Evolutionary conservation across 2,113 vertebrate genomes (phyloP), one percentile per base, ranked within the genome.

Genomic region (Corvus cornix): DNA sequence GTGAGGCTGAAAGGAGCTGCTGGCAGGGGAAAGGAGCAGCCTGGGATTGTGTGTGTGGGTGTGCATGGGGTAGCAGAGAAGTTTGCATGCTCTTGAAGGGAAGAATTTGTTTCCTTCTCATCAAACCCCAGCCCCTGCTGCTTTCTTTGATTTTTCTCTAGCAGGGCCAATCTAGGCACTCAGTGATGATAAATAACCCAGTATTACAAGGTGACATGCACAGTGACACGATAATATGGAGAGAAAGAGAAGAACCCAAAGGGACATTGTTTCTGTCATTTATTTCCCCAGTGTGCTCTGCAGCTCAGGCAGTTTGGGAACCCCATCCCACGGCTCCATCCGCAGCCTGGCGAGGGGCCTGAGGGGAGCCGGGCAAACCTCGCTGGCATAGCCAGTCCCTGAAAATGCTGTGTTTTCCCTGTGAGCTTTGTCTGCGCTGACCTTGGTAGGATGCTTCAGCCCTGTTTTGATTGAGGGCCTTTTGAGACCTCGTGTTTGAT

Each of bases 71-170:
- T 49, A 81, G 68, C 55, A 74, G 68, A 86, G 79, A 87, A 64
- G 90, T 88, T 59, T 2, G 11, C 90, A 56, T 15, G 60, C 68
- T 81, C 72, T 93, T 1, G 9, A 90, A 92, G 77, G 66, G 87
- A 90, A 91, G 68, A 64, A 93, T 86, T 96, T 84, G 73, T 95
- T 96, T 97, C 90, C 60, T 92, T 35, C 72, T 93, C 90, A 90
- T 90, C 87, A 84, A 87, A 83, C 51, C 84, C 74, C 87, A 93
- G 70, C 75, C 59, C 93, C 94, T 91, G 87, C 93, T 94, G 90
- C 87, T 94, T 93, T 89, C 89, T 96, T 96, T 93, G 93, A 96
- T 97, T 96, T 96, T 93, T 31, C 88, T 96, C 95, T 64, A 86
- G 68, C 59, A 9, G 75, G 91, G 87, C 82, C 85, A 90, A 86